phyloP scores from a whole-genome alignment of 2,888 invertebrate genomes.

The Chelonus formosanus region DNA sequence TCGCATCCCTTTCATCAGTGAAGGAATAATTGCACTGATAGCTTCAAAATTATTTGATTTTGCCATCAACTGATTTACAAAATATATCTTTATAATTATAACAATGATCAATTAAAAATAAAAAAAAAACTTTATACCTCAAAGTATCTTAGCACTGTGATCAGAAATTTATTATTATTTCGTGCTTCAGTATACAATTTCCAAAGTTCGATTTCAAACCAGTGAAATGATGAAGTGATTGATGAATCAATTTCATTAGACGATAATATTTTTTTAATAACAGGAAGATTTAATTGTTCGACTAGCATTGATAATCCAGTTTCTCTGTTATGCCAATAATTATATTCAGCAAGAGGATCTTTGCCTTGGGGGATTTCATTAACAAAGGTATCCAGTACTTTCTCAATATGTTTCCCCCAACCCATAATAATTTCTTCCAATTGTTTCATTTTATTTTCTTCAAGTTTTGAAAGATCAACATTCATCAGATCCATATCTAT shows the following conservation, averaged over 20 bases:
- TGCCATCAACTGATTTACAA: conserved; percentile 71
- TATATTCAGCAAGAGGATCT: conserved; percentile 85
- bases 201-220: conserved; percentile 71
- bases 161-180: conserved; percentile 81
- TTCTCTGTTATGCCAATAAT: conserved; percentile 86
- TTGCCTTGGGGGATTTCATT: conserved; percentile 71
- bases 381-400: conserved; percentile 56
- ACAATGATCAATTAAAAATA: not conserved
- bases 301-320: conserved; percentile 79
- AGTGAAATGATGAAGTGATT: conserved; percentile 70
- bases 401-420: conserved; percentile 75
- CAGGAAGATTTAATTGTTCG: conserved; percentile 82
- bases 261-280: conserved; percentile 71
- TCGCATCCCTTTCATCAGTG: conserved; percentile 83
- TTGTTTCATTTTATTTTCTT: conserved; percentile 67
- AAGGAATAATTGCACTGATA: conserved; percentile 78
- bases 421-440: conserved; percentile 72
- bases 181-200: conserved; percentile 77
- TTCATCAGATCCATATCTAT: conserved; percentile 58
- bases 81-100: too few species aligned
- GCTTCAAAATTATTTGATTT: conserved; percentile 76
- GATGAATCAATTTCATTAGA: conserved; percentile 69
- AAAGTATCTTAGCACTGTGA: conserved; percentile 78
- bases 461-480: conserved; percentile 37
- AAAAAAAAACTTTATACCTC: conserved; percentile 64